These are phyloP conservation scores for Sinocyclocheilus grahami DNA, from an alignment of 2,113 vertebrate genomes.

Conservation along the genomic window DNA sequence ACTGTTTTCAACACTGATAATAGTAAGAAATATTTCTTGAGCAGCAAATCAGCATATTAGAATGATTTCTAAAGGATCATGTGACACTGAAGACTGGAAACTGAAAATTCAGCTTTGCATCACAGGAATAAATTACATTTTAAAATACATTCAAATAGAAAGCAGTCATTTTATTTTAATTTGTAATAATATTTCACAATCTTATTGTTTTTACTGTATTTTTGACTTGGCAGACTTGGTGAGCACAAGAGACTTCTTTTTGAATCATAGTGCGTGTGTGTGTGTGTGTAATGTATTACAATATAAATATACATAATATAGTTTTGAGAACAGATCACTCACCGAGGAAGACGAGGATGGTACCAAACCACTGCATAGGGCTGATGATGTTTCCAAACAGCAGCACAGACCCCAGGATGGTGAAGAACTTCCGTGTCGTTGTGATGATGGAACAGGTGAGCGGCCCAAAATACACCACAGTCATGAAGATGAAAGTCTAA, in stretches of 20 bases:
- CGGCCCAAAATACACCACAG: constrained; percentile 94
- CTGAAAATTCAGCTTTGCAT: too few relatives aligned
- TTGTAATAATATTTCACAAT: too few relatives aligned
- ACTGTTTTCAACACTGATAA: too few relatives aligned
- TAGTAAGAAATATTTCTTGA: too few relatives aligned
- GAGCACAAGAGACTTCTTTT: not conserved
- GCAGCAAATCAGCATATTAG: too few relatives aligned
- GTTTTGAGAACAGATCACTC: constrained; percentile 59
- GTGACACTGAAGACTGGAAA: too few relatives aligned
- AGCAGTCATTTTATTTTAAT: too few relatives aligned
- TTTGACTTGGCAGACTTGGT: not conserved
- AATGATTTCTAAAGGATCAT: too few relatives aligned
- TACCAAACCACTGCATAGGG: constrained; percentile 90
- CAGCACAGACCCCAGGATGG: constrained; percentile 93
- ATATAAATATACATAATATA: not conserved
- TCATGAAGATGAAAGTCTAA: constrained; percentile 99
- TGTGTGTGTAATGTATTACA: too few relatives aligned
- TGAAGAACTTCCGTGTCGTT: constrained; percentile 98
- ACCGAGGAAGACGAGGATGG: constrained; percentile 93
- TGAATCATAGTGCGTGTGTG: too few relatives aligned
- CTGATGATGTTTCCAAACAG: constrained; percentile 94
- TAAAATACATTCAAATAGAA: not conserved
- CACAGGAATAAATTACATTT: too few relatives aligned
- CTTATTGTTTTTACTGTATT: too few relatives aligned
- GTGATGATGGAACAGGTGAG: constrained; percentile 98